A percentile compares a stretch with the other conserved stretches of the same genome.
These are phyloP conservation scores for Odontophorus gujanensis DNA, from an alignment of 2,113 vertebrate genomes.

Conservation along the genomic window DNA sequence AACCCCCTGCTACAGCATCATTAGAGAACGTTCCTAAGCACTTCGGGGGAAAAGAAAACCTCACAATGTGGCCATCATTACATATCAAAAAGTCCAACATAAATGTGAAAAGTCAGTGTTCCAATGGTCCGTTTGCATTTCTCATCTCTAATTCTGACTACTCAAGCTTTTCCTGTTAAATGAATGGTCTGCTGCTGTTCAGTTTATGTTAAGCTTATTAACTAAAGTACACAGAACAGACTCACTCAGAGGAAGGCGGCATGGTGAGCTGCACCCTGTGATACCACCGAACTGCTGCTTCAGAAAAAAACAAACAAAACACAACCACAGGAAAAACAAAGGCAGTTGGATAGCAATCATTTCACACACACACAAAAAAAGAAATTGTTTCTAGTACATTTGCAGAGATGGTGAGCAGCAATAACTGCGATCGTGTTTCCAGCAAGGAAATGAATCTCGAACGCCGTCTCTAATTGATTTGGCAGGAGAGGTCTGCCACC, in stretches of 20 bases:
- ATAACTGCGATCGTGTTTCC: background rate
- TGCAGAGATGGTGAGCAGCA: background rate
- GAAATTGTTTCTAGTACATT: background rate
- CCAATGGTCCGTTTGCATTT: background rate
- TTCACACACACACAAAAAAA: fast-evolving
- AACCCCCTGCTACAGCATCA: background rate
- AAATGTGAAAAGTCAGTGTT: background rate
- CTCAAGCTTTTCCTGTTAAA: background rate
- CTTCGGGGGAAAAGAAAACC: background rate
- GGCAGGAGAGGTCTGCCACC: background rate
- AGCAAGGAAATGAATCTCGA: background rate
- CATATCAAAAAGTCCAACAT: background rate
- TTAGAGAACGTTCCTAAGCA: background rate
- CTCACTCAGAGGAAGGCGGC: background rate
- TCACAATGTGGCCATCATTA: background rate
- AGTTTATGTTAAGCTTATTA: background rate
- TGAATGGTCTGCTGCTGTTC: background rate
- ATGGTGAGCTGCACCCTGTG: background rate
- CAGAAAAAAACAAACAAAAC: background rate
- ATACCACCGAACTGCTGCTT: background rate
- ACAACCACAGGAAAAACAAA: background rate
- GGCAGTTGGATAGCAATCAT: background rate
- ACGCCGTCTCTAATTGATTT: background rate
- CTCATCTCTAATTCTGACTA: background rate
- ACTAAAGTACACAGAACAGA: background rate